Conservation (phyloP, 2,888 invertebrate species). For the Tribolium freemani region DNA sequence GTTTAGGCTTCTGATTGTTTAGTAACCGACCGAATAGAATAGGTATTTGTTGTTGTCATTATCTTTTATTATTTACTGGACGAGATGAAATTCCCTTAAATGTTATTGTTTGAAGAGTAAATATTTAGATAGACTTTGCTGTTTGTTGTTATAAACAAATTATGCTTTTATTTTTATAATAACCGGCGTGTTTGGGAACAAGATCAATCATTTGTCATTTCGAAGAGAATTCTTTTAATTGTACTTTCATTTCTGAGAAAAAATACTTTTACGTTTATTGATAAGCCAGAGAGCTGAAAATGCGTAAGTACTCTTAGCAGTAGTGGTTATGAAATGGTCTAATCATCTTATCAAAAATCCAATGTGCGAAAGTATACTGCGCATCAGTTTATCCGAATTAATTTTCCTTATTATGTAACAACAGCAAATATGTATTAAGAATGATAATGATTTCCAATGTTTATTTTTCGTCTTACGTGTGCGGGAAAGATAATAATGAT, state of each 20-base stretch:
- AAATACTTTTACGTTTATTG: not conserved
- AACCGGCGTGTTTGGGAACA: not conserved
- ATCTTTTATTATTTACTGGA: slow-evolving; percentile 15
- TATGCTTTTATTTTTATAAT: not conserved
- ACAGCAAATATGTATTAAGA: slow-evolving; percentile 6
- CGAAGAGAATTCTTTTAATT: too few species aligned
- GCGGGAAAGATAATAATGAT: not conserved
- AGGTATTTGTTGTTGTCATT: not conserved
- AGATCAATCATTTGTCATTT: not conserved
- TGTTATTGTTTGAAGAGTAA: slow-evolving; percentile 20
- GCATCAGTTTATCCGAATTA: slow-evolving; percentile 19
- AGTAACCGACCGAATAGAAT: not conserved
- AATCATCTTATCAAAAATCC: slow-evolving; percentile 10
- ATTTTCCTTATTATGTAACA: slow-evolving; percentile 30
- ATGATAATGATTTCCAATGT: slow-evolving; percentile 1
- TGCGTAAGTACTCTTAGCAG: slow-evolving; percentile 1
- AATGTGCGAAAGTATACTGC: slow-evolving; percentile 4
- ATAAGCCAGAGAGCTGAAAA: not conserved
- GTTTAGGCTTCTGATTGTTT: not conserved
- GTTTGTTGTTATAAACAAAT: slow-evolving; percentile 5
- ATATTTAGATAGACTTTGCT: slow-evolving; percentile 14
- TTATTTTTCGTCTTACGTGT: slow-evolving; percentile 10
- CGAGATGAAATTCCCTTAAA: slow-evolving; percentile 16
- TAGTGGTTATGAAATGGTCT: slow-evolving; percentile 6
- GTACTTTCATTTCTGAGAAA: too few species aligned